These are phyloP conservation scores for Avahi laniger DNA, from an alignment of 2,797 vertebrate genomes.

Conservation along the genomic window DNA sequence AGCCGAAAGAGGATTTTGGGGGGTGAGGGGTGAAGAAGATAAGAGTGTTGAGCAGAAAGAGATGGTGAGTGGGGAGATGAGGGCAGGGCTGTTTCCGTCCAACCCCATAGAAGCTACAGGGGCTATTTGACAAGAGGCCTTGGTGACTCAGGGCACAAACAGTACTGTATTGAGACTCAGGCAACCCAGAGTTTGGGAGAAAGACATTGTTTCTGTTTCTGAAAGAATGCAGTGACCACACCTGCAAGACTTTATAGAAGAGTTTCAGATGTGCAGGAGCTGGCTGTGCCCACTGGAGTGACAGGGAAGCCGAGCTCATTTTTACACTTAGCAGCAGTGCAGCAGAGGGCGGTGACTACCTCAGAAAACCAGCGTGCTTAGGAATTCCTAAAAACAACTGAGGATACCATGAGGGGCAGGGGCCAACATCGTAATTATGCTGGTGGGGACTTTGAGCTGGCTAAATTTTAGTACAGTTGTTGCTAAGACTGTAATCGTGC, in stretches of 20 bases:
- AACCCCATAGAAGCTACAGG: not conserved
- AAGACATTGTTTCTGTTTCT: not conserved
- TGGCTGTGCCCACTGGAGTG: accelerated
- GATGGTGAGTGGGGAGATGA: not conserved
- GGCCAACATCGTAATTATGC: not conserved
- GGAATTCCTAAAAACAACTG: not conserved
- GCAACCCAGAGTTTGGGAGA: not conserved
- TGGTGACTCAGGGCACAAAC: not conserved
- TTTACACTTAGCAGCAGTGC: not conserved
- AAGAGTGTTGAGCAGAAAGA: not conserved
- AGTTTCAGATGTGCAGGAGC: not conserved
- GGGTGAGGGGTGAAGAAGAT: not conserved
- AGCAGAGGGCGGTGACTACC: not conserved
- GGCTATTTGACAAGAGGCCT: not conserved
- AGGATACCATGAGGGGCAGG: not conserved
- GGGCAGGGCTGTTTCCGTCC: not conserved
- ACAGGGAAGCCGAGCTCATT: not conserved
- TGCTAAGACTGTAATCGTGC: not conserved
- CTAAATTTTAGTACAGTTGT: not conserved
- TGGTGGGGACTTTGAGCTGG: not conserved
- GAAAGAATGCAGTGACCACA: not conserved
- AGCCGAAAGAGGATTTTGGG: not conserved
- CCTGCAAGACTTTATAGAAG: not conserved
- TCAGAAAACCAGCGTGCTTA: not conserved
- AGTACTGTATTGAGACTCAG: not conserved